phyloP scores from a whole-genome alignment of 2,113 vertebrate species.

The Archilochus colubris region DNA sequence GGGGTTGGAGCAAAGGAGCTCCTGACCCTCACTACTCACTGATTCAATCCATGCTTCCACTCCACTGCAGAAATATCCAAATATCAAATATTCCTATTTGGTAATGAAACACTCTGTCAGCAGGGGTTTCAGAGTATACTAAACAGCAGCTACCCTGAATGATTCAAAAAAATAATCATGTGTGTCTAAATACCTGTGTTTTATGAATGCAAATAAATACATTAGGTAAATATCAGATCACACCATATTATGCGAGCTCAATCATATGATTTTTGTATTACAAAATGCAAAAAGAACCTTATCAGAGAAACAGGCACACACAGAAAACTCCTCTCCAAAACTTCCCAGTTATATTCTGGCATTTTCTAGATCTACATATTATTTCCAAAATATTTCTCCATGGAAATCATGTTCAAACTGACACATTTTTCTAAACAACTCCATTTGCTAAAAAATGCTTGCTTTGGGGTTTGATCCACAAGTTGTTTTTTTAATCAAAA shows the following conservation, averaged over 20 bases:
- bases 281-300: neutral
- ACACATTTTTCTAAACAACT: neutral
- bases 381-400: neutral
- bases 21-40: neutral
- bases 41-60: neutral
- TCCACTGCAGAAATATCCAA: neutral
- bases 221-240: neutral
- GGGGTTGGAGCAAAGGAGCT: neutral
- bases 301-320: neutral
- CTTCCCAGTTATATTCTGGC: neutral
- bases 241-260: neutral
- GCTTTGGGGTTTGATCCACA: neutral
- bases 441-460: neutral
- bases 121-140: neutral
- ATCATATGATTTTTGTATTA: neutral
- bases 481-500: neutral
- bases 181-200: neutral
- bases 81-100: neutral
- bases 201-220: constrained; percentile 23
- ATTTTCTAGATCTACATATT: neutral
- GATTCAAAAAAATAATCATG: constrained; percentile 8
- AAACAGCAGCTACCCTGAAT: neutral
- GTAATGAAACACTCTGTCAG: neutral
- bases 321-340: neutral
- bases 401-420: neutral